Base-by-base conservation (phyloP, 2,888 invertebrate species). In the Ennomos quercinarius region DNA sequence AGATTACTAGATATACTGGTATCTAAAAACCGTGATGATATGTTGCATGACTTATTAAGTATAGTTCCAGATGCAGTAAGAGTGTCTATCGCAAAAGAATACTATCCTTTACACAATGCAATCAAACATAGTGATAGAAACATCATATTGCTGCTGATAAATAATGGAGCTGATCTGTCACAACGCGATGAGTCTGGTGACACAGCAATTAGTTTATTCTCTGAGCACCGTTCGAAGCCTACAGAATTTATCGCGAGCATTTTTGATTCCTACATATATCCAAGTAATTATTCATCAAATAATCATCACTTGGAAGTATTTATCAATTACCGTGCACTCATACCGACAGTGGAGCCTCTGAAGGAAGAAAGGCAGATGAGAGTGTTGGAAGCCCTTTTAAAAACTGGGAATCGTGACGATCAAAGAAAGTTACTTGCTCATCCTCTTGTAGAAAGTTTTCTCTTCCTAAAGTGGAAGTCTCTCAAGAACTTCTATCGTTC, bases 391-490 rank as follows among this genome's bases (percentile, higher is more conserved):
- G 51, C 57, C 2, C 12, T 57, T 10, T 38, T 57, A 8, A 38
- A 57, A 35, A 47, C 42, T 8, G 52, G 43, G 1, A 47, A 57
- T 35, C 35, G 13, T 17, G 13, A 86, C 60, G 80, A 84, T 3
- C 87, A 93, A 55, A 84, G 82, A 11, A 80, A 78, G 27, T 69
- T 93, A 3, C 78, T 94, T 0, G 80, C 92, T 0, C 93, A 94
- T 73, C 93, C 93, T 0, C 69, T 93, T 27, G 76, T 93, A 1
- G 93, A 93, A 73, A 93, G 92, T 58, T 94, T 93, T 67, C 74
- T 93, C 0, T 85, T 82, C 65, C 71, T 93, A 1, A 93, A 93
- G 76, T 93, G 93, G 93, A 84, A 82, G 45, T 86, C 86, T 38
- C 74, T 47, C 2, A 17, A 41, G 5, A 38, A 13, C 8, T 57